Percentiles rank a stretch among this genome's conserved stretches.
Evolutionary conservation across 2,888 invertebrate genomes (phyloP).

Genomic region (Mesodorylaimus sp.): DNA sequence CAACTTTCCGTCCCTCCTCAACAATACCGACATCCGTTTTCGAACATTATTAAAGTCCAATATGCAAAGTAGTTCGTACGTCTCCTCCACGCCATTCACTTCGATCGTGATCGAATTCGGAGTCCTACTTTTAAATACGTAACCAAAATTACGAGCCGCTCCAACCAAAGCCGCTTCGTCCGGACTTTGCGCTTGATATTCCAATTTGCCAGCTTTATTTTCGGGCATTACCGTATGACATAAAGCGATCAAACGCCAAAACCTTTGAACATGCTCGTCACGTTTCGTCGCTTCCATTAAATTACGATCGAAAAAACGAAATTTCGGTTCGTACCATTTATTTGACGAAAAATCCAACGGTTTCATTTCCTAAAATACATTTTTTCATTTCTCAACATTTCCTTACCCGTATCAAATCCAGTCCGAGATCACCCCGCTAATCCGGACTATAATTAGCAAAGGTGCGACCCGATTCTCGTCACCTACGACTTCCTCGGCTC

Average conservation of each 20-base stretch:
- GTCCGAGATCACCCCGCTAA: too few relatives aligned
- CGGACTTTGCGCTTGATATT: conserved; percentile 81
- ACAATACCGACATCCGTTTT: conserved; percentile 84
- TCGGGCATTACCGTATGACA: conserved; percentile 96
- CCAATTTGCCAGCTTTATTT: conserved; percentile 40
- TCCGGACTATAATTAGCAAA: too few relatives aligned
- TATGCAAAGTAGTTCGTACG: conserved; percentile 82
- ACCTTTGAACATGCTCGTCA: conserved; percentile 44
- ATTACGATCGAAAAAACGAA: conserved; percentile 75
- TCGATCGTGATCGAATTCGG: conserved; percentile 41
- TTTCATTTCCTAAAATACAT: conserved; percentile 48
- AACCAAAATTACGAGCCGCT: conserved; percentile 94
- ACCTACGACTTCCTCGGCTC: too few relatives aligned
- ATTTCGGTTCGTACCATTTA: conserved; percentile 69
- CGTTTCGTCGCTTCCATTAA: conserved; percentile 56
- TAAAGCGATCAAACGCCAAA: conserved; percentile 58
- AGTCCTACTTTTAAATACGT: conserved; percentile 58
- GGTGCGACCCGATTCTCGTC: too few relatives aligned
- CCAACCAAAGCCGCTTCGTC: conserved; percentile 83
- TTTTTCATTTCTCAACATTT: too few relatives aligned
- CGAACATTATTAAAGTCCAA: conserved; percentile 97
- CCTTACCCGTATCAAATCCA: too few relatives aligned
- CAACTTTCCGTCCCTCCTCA: conserved; percentile 30
- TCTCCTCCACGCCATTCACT: conserved; percentile 43
- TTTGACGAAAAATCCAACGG: conserved; percentile 85